A percentile compares a stretch with the other conserved stretches of the same genome.
These are phyloP conservation scores for Lycocerus yunnanus DNA, from an alignment of 2,888 invertebrate species.

Conservation along the genomic window DNA sequence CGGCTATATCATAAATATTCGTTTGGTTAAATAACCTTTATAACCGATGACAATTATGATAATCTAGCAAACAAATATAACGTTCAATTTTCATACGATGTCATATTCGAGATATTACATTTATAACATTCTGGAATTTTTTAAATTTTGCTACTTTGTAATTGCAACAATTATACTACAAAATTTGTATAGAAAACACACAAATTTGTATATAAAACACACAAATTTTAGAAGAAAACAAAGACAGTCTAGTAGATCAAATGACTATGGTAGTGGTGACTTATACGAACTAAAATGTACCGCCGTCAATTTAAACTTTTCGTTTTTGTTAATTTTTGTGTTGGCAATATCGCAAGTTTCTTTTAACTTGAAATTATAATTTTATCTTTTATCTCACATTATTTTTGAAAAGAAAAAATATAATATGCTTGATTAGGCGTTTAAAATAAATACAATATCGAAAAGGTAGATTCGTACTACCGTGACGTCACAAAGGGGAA, in stretches of 20 bases:
- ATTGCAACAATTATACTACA: not conserved
- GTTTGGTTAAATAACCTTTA: slow-evolving; percentile 32
- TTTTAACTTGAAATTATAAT: no score
- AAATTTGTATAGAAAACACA: not conserved
- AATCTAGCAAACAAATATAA: not conserved
- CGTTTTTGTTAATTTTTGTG: no score
- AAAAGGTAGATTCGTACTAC: no score
- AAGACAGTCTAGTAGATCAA: not conserved
- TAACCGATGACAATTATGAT: slow-evolving; percentile 36
- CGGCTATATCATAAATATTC: slow-evolving; percentile 8
- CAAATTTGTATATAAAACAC: not conserved
- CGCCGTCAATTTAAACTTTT: not conserved
- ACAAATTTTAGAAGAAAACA: not conserved
- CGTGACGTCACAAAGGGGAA: no score
- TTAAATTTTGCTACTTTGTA: not conserved
- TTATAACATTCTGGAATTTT: not conserved
- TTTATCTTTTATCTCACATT: no score
- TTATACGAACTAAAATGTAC: not conserved
- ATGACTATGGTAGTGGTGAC: not conserved
- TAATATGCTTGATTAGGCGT: no score
- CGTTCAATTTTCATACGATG: not conserved
- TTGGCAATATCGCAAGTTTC: no score
- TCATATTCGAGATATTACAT: not conserved
- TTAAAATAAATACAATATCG: no score
- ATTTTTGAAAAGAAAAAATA: no score